Base-by-base conservation (phyloP, 1,140 invertebrate species). In the Pseudomyrmex pallidus region DNA sequence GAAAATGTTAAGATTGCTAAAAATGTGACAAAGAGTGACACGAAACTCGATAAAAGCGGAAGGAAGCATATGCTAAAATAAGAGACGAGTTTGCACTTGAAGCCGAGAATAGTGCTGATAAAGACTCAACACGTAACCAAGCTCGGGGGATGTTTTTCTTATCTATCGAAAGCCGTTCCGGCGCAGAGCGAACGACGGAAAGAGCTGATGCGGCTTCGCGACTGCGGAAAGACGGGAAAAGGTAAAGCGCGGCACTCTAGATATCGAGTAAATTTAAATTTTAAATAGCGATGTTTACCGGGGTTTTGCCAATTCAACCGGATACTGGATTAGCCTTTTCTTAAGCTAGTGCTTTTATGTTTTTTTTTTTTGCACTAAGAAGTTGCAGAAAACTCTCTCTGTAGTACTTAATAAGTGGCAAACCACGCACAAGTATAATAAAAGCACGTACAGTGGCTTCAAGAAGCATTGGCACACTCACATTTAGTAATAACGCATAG, bases 201-300 rank as follows among this genome's bases (percentile, higher is more conserved):
- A 62, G 62, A 84, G 50, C 56, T 74, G 64, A 78, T 62, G 48
- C 56, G 54, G 56, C 77, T 76, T 66, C 70, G 48, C 46, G 50
- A 74, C 25, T 66, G n/a, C 54, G 17, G 35, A 12, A 82, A 68
- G 66, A 62, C 35, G 63, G 73, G 57, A 61, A 64, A 54, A 77
- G 74, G 77, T 73, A 82, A 85, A 77, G 25, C 57, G 12, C 52
- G 50, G 15, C 56, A 59, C 52, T 82, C 78, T 9, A 62, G 82
- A 83, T 90, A 90, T 87, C 85, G 87, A 78, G 82, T 82, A 84
- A 84, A 90, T 90, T 90, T 90, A 84, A 90, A 90, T 89, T 90
- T 90, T 84, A 90, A 90, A 90, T 90, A 62, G 77, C 83, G 77
- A 82, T 74, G 85, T 90, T 89, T 85, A 89, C 85, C 72, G 57